These are phyloP conservation scores for Girardinichthys multiradiatus DNA, from an alignment of 2,113 vertebrate genomes.

Conservation along the genomic window DNA sequence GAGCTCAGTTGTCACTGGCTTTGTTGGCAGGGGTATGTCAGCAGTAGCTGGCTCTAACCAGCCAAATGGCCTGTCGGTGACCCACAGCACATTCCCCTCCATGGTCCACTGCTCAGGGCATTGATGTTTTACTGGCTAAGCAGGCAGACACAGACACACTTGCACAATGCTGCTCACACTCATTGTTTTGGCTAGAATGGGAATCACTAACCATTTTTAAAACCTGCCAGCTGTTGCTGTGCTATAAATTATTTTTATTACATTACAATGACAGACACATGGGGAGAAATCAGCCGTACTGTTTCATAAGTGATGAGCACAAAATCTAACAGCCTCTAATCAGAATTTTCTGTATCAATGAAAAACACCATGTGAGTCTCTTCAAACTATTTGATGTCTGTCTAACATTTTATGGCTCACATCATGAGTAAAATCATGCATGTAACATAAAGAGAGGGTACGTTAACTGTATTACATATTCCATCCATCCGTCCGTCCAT, in stretches of 20 bases:
- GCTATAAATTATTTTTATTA: neutral
- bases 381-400: neutral
- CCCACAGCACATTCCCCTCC: slow-evolving; percentile 33
- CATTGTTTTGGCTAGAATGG: slow-evolving; percentile 26
- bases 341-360: too few species aligned
- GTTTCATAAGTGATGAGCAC: neutral
- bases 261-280: neutral
- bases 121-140: slow-evolving; percentile 30
- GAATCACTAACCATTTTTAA: neutral
- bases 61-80: slow-evolving; percentile 51
- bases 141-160: slow-evolving; percentile 34
- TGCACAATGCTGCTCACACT: slow-evolving; percentile 21
- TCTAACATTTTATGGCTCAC: too few species aligned
- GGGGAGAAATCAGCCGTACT: neutral
- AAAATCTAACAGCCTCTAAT: neutral
- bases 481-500: too few species aligned
- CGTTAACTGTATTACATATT: too few species aligned
- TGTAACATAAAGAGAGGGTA: too few species aligned
- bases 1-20: slow-evolving; percentile 24
- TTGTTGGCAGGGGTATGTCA: slow-evolving; percentile 17
- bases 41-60: slow-evolving; percentile 31
- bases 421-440: too few species aligned
- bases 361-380: too few species aligned
- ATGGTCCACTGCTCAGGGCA: slow-evolving; percentile 41
- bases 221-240: neutral